A percentile compares a stretch with the other conserved stretches of the same genome.
phyloP scores from a whole-genome alignment of 2,113 vertebrate genomes.

The Ochotona princeps region DNA sequence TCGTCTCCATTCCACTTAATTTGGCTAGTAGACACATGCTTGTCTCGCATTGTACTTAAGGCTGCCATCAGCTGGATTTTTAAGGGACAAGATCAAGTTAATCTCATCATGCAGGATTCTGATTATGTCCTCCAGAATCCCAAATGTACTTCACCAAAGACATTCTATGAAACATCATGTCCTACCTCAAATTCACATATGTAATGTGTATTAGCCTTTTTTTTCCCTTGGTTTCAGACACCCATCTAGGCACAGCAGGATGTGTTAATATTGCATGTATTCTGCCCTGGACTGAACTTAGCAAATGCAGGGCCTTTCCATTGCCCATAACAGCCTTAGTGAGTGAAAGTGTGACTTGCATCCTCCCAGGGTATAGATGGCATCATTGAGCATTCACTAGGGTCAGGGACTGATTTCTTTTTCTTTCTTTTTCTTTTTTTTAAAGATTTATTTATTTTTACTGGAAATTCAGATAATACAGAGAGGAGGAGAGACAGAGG shows the following conservation, averaged over 20 bases:
- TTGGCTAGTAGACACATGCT: conserved; percentile 49
- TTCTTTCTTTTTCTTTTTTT: no score
- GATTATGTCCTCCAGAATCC: neutral
- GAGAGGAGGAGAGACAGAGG: no score
- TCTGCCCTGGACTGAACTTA: neutral
- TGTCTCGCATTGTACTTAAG: conserved; percentile 53
- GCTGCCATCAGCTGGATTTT: neutral
- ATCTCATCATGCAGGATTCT: neutral
- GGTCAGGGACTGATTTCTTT: neutral
- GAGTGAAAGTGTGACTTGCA: neutral
- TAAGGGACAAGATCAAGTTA: conserved; percentile 4
- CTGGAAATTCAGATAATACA: no score
- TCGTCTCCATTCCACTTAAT: conserved; percentile 36
- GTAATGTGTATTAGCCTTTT: neutral
- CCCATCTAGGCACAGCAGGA: neutral
- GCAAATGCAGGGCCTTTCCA: neutral
- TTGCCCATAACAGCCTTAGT: neutral
- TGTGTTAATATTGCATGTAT: neutral
- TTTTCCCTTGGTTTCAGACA: neutral
- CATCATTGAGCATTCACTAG: neutral
- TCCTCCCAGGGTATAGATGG: neutral
- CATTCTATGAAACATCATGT: neutral
- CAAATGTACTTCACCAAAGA: neutral
- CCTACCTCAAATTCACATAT: neutral
- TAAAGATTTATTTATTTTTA: no score